These are phyloP conservation scores for Gallinago jamesoni DNA, from an alignment of 2,113 vertebrate species.

Conservation along the genomic window DNA sequence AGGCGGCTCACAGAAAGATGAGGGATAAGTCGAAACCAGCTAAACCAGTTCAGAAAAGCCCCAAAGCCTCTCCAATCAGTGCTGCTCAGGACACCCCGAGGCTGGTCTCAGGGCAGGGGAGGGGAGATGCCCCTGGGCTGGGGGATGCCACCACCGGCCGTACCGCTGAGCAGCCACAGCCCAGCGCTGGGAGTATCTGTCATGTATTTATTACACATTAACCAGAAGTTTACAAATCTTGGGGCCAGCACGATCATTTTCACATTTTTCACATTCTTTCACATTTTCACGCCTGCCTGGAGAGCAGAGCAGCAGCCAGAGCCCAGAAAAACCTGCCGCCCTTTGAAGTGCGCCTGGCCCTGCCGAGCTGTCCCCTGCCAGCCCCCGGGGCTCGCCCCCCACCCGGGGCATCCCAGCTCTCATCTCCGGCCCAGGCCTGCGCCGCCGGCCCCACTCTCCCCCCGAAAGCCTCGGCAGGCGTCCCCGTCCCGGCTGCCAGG, in stretches of 20 bases:
- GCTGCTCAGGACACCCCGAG: not conserved
- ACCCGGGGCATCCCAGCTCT: not conserved
- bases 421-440: not conserved
- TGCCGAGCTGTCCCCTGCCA: not conserved
- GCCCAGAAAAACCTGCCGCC: not conserved
- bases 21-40: not conserved
- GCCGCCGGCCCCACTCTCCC: not conserved
- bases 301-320: conserved; percentile 7
- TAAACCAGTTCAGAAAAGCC: conserved; percentile 15
- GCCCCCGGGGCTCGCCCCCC: not conserved
- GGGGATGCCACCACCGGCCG: not conserved
- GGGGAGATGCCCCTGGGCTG: not conserved
- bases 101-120: not conserved
- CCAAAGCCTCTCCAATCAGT: not conserved
- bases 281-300: conserved; percentile 40
- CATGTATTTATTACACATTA: conserved; percentile 49
- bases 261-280: conserved; percentile 63
- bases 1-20: not conserved
- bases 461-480: not conserved
- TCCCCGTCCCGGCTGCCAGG: fast-evolving
- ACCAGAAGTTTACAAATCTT: conserved; percentile 53
- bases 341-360: not conserved
- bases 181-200: not conserved
- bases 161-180: fast-evolving
- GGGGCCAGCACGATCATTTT: conserved; percentile 33